Base-by-base conservation (phyloP, 1,140 invertebrate species). In the Diorhabda elongata region DNA sequence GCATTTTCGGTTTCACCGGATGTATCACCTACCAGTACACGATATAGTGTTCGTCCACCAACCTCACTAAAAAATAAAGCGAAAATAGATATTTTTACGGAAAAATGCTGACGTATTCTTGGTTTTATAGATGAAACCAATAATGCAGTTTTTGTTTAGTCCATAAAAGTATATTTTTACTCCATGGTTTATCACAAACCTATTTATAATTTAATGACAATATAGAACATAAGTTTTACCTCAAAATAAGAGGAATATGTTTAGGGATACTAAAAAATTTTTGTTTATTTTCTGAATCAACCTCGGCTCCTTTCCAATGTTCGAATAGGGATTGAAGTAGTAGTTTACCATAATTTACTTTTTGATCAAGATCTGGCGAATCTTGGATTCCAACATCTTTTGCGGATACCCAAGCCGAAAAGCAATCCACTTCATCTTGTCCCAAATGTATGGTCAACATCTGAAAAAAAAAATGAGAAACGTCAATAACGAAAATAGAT, bases 221-320 rank as follows among this genome's bases (percentile, higher is more conserved):
- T 26, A 26, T 26, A 26, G 26, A 26, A 26, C 1, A 26, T 1
- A 26, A 1, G 26, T 26, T 26, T 75, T 86, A 95, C 91, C 93
- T 93, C 81, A 99, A 96, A 77, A 99, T 98, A 66, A 99, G 89
- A 9, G 98, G 98, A 44, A 96, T 99, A 81, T 99, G 97, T 47
- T 89, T 88, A 61, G 97, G 96, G 69, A 99, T 92, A 80, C 88
- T 90, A 79, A 98, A 98, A 83, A 93, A 97, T 26, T 26, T 26
- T 66, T 88, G 88, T 82, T 95, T 95, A 58, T 88, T 91, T 69
- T 87, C 87, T 71, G 85, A 82, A 76, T 87, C 86, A 67, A 85
- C 83, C 43, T 90, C 90, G 64, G 83, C 85, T 44, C 88, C 86
- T 80, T 95, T 94, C 98, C 98, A 99, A 80, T 96, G 90, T 82